phyloP scores from a whole-genome alignment of 2,888 invertebrate genomes.

The Polyploca ridens region DNA sequence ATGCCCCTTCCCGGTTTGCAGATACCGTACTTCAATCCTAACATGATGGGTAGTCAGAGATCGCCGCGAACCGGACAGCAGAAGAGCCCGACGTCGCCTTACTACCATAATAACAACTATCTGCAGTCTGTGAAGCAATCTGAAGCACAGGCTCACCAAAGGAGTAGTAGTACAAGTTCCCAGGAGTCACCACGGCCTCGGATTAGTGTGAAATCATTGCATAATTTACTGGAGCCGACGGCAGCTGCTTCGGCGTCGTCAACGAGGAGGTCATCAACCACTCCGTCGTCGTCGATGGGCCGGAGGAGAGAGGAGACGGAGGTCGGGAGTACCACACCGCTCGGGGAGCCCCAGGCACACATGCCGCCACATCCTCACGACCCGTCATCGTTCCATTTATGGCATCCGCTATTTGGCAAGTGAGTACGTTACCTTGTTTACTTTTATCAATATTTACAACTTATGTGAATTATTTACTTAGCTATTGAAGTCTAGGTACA shows the following conservation, averaged over 20 bases:
- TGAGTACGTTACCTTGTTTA: conserved; percentile 74
- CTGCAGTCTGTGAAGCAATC: conserved; percentile 69
- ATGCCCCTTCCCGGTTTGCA: conserved; percentile 70
- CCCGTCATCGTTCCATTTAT: conserved; percentile 88
- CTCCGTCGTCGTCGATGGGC: conserved; percentile 70
- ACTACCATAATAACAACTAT: conserved; percentile 76
- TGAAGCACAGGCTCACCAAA: conserved; percentile 50
- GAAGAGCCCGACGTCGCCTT: conserved; percentile 75
- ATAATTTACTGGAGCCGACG: conserved; percentile 85
- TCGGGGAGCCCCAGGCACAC: conserved; percentile 74
- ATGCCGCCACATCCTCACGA: conserved; percentile 72
- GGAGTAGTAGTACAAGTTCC: conserved; percentile 58
- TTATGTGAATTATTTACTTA: conserved; percentile 19
- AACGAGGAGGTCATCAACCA: conserved; percentile 59
- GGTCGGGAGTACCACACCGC: conserved; percentile 87
- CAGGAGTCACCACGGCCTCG: conserved; percentile 83
- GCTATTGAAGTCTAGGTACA: background rate
- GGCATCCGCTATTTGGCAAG: conserved; percentile 95
- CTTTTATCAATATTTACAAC: conserved; percentile 23
- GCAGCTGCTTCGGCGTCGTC: conserved; percentile 65
- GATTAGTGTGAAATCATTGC: conserved; percentile 86
- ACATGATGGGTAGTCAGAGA: conserved; percentile 66
- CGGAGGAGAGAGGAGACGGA: conserved; percentile 84
- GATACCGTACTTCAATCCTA: conserved; percentile 75
- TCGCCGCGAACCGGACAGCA: conserved; percentile 65